phyloP scores from a whole-genome alignment of 2,797 vertebrate species.

The Odontamblyopus rebecca region DNA sequence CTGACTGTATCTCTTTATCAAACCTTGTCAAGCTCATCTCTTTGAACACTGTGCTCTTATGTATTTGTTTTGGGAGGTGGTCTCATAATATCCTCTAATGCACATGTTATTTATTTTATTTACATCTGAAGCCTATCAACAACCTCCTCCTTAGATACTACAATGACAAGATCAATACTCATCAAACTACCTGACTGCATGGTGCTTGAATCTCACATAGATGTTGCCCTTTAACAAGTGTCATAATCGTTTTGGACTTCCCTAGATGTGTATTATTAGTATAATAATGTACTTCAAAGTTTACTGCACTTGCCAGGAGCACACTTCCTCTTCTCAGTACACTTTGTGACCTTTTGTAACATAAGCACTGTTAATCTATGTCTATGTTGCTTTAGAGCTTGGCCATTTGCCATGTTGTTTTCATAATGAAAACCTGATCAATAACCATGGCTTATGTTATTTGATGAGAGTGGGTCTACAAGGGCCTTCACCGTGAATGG shows the following conservation, averaged over 20 bases:
- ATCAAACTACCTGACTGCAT: background rate
- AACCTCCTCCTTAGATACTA: background rate
- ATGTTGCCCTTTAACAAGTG: background rate
- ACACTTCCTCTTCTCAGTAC: background rate
- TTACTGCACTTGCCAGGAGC: background rate
- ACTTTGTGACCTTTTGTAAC: conserved; percentile 15
- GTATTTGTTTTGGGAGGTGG: background rate
- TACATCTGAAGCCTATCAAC: background rate
- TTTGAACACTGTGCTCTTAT: background rate
- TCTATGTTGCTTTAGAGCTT: conserved; percentile 14
- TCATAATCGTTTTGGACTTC: background rate
- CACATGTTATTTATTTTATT: background rate
- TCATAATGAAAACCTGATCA: conserved; percentile 37
- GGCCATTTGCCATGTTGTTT: conserved; percentile 25
- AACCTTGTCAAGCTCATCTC: background rate
- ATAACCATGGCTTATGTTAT: conserved; percentile 25
- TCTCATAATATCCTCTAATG: background rate
- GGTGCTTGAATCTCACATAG: background rate
- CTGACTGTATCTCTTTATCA: background rate
- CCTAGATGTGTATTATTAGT: background rate
- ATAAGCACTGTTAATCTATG: conserved; percentile 25
- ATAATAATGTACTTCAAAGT: background rate
- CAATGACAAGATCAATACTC: background rate
- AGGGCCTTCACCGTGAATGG: background rate
- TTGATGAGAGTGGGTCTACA: conserved; percentile 5